Conservation (phyloP, 2,113 vertebrate genomes). For the Neogale vison region DNA sequence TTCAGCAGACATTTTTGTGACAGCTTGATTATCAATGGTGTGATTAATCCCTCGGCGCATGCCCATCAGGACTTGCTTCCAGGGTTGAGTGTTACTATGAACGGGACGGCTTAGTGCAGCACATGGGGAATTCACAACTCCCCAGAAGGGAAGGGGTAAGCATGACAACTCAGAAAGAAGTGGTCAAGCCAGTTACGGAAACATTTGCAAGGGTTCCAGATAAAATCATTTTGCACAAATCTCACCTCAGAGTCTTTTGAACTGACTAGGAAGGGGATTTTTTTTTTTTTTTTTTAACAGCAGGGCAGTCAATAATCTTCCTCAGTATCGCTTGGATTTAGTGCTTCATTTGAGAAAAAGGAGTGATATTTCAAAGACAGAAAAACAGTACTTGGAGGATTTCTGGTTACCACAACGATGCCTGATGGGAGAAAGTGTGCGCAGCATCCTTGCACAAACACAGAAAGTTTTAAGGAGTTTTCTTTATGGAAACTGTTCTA, state of each 20-base stretch:
- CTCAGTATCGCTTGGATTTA: background rate
- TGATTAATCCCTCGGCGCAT: slow-evolving; percentile 51
- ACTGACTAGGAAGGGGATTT: background rate
- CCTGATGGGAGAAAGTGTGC: background rate
- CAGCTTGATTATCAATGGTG: slow-evolving; percentile 40
- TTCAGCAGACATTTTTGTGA: slow-evolving; percentile 28
- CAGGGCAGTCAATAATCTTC: slow-evolving; percentile 59
- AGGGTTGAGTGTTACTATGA: background rate
- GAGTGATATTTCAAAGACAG: slow-evolving; percentile 51
- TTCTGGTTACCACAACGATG: slow-evolving; percentile 52
- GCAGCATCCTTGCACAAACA: background rate
- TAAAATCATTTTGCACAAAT: slow-evolving; percentile 57
- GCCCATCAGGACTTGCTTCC: slow-evolving; percentile 1
- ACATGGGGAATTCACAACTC: background rate
- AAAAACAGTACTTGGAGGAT: slow-evolving; percentile 2
- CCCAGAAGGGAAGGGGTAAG: background rate
- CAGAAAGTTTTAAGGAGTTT: slow-evolving; percentile 19
- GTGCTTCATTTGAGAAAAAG: slow-evolving; percentile 62
- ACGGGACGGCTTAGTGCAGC: slow-evolving; percentile 31
- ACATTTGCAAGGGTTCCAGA: slow-evolving; percentile 42
- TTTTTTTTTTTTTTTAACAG: slow-evolving; percentile 42
- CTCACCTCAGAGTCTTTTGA: slow-evolving; percentile 59
- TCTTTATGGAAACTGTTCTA: background rate
- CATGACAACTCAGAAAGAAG: slow-evolving; percentile 3
- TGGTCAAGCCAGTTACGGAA: slow-evolving; percentile 51